Evolutionary conservation across 1,140 invertebrate genomes (phyloP).

Genomic region (Capitella teleta): DNA sequence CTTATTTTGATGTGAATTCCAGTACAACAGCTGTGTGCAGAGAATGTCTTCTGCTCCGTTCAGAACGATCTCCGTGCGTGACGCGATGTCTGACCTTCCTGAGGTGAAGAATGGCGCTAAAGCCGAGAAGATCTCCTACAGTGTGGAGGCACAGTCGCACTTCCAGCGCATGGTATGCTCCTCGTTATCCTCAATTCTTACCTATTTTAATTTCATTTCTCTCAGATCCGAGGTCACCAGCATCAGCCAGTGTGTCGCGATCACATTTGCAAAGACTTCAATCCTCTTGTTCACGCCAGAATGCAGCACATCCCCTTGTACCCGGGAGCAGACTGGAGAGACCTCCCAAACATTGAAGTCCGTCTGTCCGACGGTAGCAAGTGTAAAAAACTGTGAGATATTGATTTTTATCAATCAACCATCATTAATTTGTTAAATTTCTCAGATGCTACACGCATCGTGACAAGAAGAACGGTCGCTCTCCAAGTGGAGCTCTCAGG

Average conservation of each 20-base stretch:
- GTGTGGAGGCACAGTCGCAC: slow-evolving; percentile 58
- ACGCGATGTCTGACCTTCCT: slow-evolving; percentile 73
- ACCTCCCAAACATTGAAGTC: slow-evolving; percentile 68
- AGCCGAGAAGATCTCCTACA: slow-evolving; percentile 59
- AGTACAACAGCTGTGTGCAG: slow-evolving; percentile 44
- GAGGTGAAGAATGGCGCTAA: slow-evolving; percentile 62
- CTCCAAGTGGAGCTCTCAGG: slow-evolving; percentile 49
- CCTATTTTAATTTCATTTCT: slow-evolving; percentile 11
- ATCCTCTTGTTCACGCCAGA: slow-evolving; percentile 62
- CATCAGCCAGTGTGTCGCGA: slow-evolving; percentile 53
- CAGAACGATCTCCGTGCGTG: slow-evolving; percentile 62
- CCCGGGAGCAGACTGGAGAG: slow-evolving; percentile 73
- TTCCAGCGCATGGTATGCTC: slow-evolving; percentile 59
- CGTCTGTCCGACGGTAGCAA: slow-evolving; percentile 58
- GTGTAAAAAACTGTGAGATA: slow-evolving; percentile 43
- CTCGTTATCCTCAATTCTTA: too few species aligned
- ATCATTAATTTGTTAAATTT: too few species aligned
- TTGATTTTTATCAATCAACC: too few species aligned
- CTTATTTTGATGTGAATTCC: slow-evolving; percentile 13
- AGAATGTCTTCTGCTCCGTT: slow-evolving; percentile 54
- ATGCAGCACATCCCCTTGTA: slow-evolving; percentile 64
- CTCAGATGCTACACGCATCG: slow-evolving; percentile 54
- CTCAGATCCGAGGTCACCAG: slow-evolving; percentile 52
- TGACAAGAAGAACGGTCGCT: slow-evolving; percentile 57
- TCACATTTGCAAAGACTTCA: slow-evolving; percentile 79